These are phyloP conservation scores for Eristalis tenax DNA, from an alignment of 2,888 invertebrate genomes.

Conservation along the genomic window DNA sequence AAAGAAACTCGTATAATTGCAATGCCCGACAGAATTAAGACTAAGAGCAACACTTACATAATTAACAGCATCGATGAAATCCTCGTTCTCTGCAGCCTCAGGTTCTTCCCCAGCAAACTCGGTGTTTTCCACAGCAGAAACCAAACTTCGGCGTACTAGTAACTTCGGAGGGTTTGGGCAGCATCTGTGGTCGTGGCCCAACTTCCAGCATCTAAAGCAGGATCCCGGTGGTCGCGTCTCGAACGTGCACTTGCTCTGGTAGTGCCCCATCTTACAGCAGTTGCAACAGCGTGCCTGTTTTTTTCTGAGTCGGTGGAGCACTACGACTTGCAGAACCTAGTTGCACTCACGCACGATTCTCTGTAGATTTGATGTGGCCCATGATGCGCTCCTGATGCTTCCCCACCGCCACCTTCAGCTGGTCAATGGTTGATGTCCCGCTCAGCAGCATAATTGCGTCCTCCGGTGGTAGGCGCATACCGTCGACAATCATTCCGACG, in stretches of 20 bases:
- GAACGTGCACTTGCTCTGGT: conserved; percentile 16
- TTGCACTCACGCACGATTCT: neutral
- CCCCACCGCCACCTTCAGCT: conserved; percentile 7
- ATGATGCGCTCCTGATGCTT: conserved; percentile 17
- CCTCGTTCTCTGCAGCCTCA: neutral
- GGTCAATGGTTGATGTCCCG: conserved; percentile 20
- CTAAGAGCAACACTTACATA: conserved; percentile 24
- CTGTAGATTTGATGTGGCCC: conserved; percentile 9
- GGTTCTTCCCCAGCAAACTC: neutral
- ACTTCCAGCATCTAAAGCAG: neutral
- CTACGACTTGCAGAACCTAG: neutral
- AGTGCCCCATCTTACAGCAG: conserved; percentile 11
- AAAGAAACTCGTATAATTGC: conserved; percentile 24
- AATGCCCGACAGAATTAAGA: neutral
- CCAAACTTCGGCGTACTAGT: conserved; percentile 7
- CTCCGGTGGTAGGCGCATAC: conserved; percentile 22
- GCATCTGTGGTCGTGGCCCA: conserved; percentile 13
- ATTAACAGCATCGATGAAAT: conserved; percentile 6
- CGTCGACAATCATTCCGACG: neutral
- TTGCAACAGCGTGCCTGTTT: conserved; percentile 21
- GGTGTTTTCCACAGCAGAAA: conserved; percentile 5
- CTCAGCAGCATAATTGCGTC: conserved; percentile 14
- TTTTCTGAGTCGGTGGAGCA: neutral
- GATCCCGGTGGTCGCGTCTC: conserved; percentile 16
- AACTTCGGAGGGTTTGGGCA: conserved; percentile 26